Conservation (phyloP, 2,113 vertebrate species). For the Jaculus jaculus region DNA sequence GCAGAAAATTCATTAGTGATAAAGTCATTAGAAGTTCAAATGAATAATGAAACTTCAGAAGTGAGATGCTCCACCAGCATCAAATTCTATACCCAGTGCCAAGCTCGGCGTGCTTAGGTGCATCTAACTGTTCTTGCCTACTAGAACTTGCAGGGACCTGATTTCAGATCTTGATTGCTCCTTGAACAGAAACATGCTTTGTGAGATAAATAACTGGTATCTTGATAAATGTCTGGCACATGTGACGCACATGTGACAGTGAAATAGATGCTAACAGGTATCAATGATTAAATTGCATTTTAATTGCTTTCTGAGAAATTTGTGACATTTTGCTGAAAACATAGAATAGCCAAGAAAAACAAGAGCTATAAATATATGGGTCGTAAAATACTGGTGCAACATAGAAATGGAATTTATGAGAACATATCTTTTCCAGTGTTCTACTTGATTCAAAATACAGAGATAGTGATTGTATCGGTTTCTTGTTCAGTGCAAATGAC, state of each 20-base stretch:
- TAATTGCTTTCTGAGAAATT: slow-evolving; percentile 63
- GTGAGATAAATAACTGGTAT: slow-evolving; percentile 47
- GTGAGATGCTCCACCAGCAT: background rate
- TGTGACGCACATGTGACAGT: slow-evolving; percentile 52
- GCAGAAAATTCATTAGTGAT: background rate
- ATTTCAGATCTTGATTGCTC: background rate
- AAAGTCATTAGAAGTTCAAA: slow-evolving; percentile 29
- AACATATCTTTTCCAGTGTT: background rate
- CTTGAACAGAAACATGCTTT: slow-evolving; percentile 57
- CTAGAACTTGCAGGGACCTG: slow-evolving; percentile 23
- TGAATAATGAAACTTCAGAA: slow-evolving; percentile 28
- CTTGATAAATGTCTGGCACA: slow-evolving; percentile 51
- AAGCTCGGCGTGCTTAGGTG: background rate
- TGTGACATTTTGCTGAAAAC: slow-evolving; percentile 2
- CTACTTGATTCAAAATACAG: background rate
- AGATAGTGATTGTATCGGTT: background rate
- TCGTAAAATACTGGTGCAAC: background rate
- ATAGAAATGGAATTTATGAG: background rate
- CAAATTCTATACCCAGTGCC: background rate
- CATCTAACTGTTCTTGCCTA: slow-evolving; percentile 27
- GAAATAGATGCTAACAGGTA: slow-evolving; percentile 62
- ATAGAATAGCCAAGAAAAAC: background rate
- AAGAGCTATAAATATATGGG: background rate
- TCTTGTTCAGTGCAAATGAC: background rate
- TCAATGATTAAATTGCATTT: slow-evolving; percentile 53